Evolutionary conservation across 2,797 vertebrate species (phyloP), one percentile per base, ranked within the genome.

Genomic region (Buphagus erythrorhynchus): DNA sequence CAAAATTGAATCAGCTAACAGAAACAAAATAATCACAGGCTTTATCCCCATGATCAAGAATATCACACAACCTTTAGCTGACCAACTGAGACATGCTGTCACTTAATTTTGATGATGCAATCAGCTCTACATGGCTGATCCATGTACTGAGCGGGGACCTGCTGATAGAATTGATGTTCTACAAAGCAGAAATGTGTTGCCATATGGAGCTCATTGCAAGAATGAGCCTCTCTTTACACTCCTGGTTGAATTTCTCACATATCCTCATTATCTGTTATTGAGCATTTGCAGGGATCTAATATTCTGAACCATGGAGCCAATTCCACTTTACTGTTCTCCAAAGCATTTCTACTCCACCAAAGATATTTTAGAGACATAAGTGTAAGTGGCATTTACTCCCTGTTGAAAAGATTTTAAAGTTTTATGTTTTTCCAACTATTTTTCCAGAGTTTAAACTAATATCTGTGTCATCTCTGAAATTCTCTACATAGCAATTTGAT

Each of bases 171-270:
- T 68, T 26, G 72, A 91, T 80, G 65, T 55, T 95, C 65, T 90
- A 82, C 61, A 91, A 93, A 80, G 87, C 91, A 95, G 94, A 91
- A 95, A 95, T 86, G 72, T 65, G 85, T 95, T 68, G 74, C 95
- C 96, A 97, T 95, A 96, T 96, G 96, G 96, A 95, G 90, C 72
- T 95, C 90, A 75, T 91, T 90, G 90, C 49, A 86, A 87, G 46
- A 96, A 95, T 1, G 20, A 94, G 79, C 68, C 75, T 90, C 90
- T 86, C 89, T 95, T 95, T 94, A 90, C 58, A 74, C 82, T 94
- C 95, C 72, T 95, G 87, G 75, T 62, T 93, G 82, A 89, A 91
- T 95, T 95, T 97, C 94, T 93, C 91, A 77, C 94, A 94, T 95
- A 94, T 55, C 76, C 92, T 95, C 88, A 95, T 96, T 96, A 94